phyloP scores from a whole-genome alignment of 2,113 vertebrate genomes.

The Hypomesus transpacificus region DNA sequence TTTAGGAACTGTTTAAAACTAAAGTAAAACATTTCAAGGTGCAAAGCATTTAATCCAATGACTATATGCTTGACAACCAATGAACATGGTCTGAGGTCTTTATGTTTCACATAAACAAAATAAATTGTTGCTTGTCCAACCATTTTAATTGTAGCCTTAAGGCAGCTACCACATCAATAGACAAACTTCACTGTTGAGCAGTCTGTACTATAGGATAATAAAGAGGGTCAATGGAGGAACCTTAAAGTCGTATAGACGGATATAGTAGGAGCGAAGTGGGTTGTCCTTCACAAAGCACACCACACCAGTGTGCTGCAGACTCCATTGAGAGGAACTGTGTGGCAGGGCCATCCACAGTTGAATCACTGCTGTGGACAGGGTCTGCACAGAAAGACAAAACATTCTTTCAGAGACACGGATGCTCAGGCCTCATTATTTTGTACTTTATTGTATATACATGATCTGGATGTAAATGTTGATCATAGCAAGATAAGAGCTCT shows the following conservation, averaged over 20 bases:
- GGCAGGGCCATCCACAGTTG: constrained; percentile 72
- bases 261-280: constrained; percentile 74
- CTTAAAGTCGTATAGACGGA: constrained; percentile 71
- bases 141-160: no score
- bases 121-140: no score
- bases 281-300: constrained; percentile 78
- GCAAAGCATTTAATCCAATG: no score
- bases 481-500: no score
- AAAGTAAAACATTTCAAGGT: no score
- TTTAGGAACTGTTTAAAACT: no score
- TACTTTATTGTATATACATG: not conserved
- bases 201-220: no score
- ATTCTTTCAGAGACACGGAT: constrained; percentile 10
- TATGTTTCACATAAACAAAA: no score
- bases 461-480: not conserved
- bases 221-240: constrained; percentile 36
- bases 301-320: constrained; percentile 68
- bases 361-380: constrained; percentile 69
- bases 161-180: no score
- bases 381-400: constrained; percentile 44
- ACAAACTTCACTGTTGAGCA: no score
- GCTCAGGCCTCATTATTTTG: not conserved
- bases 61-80: no score
- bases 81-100: no score
- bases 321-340: constrained; percentile 65